Conservation (phyloP, 1,140 invertebrate genomes). For the Leptopilina boulardi region DNA sequence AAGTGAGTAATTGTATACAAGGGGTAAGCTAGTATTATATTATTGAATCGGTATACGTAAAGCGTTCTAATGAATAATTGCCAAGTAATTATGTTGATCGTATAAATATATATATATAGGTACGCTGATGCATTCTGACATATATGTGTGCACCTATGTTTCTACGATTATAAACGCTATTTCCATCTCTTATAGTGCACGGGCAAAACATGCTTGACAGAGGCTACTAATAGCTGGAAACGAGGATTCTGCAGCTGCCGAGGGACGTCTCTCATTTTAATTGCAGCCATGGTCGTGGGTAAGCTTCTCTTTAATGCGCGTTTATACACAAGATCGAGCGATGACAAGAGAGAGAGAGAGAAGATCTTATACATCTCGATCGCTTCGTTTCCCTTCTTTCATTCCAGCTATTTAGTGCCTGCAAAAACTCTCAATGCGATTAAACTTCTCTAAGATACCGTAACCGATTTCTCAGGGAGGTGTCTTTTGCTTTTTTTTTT, state of each 20-base stretch:
- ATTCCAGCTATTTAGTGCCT: constrained; percentile 40
- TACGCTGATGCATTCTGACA: constrained; percentile 39
- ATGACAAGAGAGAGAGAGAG: constrained; percentile 55
- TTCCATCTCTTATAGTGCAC: constrained; percentile 52
- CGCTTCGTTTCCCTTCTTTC: constrained; percentile 43
- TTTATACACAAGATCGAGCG: constrained; percentile 45
- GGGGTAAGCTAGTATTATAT: neutral
- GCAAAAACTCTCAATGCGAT: constrained; percentile 27
- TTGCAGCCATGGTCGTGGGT: constrained; percentile 50
- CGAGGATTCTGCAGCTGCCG: constrained; percentile 58
- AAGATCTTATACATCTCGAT: constrained; percentile 35
- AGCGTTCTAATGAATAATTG: constrained; percentile 34
- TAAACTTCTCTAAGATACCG: constrained; percentile 15
- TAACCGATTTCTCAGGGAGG: constrained; percentile 24
- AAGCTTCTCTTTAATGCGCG: constrained; percentile 54
- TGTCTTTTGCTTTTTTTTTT: neutral
- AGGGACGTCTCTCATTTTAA: constrained; percentile 58
- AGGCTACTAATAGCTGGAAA: constrained; percentile 52
- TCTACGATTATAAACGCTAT: constrained; percentile 43
- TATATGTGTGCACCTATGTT: constrained; percentile 39
- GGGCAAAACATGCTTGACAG: constrained; percentile 46
- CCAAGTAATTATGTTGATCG: constrained; percentile 51
- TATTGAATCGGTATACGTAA: constrained; percentile 27
- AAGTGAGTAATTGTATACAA: constrained; percentile 47
- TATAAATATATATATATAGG: too few species aligned